Evolutionary conservation across 2,113 vertebrate genomes (phyloP).

Genomic region (Tyto alba): DNA sequence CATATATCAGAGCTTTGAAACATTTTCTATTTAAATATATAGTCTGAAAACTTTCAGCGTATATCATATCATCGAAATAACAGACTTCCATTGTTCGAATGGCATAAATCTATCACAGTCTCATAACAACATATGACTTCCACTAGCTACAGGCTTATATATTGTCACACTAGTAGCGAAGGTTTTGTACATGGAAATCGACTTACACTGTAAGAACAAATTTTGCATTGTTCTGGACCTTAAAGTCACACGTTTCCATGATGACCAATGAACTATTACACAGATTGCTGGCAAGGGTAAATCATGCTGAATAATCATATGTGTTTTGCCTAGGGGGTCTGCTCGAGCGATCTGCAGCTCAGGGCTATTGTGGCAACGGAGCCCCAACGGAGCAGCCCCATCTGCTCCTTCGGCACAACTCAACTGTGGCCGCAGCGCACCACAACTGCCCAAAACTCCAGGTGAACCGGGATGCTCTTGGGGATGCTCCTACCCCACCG

Average conservation of each 20-base stretch:
- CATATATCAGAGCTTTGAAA: conserved; percentile 45
- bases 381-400: background rate
- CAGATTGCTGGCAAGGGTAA: background rate
- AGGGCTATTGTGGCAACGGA: background rate
- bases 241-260: background rate
- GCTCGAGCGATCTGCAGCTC: background rate
- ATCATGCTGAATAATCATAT: background rate
- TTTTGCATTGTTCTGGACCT: conserved; percentile 48
- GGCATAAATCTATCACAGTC: conserved; percentile 38
- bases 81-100: conserved; percentile 57
- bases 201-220: conserved; percentile 16
- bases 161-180: background rate
- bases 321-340: background rate
- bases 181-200: conserved; percentile 37
- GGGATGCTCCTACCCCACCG: background rate
- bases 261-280: background rate
- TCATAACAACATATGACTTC: conserved; percentile 28
- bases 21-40: conserved; percentile 29
- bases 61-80: conserved; percentile 56
- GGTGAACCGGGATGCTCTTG: accelerated
- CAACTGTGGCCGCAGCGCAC: accelerated
- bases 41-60: background rate
- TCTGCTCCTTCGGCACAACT: background rate
- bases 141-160: background rate
- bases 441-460: accelerated